These are phyloP conservation scores for Leptoclinus maculatus DNA, from an alignment of 2,797 vertebrate species.

Conservation along the genomic window DNA sequence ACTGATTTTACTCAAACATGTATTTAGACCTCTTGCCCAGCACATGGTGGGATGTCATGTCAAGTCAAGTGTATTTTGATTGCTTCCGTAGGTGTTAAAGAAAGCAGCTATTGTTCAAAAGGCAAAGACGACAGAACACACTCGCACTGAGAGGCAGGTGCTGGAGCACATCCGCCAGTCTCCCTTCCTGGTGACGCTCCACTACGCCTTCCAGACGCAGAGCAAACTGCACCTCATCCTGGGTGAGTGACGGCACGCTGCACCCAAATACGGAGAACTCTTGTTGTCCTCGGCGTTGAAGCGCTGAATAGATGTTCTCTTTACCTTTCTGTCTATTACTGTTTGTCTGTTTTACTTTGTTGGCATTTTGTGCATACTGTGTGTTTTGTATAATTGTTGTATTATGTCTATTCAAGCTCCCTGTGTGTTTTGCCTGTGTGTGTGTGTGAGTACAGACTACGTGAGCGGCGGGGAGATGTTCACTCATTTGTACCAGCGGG, in stretches of 20 bases:
- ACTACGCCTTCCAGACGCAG: constrained; percentile 96
- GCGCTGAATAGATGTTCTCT: constrained; percentile 27
- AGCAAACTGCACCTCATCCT: constrained; percentile 95
- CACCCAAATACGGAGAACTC: background rate
- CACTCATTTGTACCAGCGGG: constrained; percentile 94
- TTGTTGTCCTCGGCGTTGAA: background rate
- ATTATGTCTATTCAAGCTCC: constrained; percentile 38
- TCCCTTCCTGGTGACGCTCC: constrained; percentile 94
- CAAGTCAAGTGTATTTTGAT: background rate
- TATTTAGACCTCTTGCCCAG: background rate
- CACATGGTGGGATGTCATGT: background rate
- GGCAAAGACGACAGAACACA: constrained; percentile 93
- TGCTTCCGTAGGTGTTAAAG: constrained; percentile 86
- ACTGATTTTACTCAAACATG: background rate
- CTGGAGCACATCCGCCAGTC: constrained; percentile 94
- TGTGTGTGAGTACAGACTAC: constrained; percentile 85
- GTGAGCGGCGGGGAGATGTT: constrained; percentile 96
- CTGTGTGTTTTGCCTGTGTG: constrained; percentile 53
- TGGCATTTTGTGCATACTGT: background rate
- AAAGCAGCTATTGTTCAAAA: constrained; percentile 94
- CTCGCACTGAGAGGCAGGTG: constrained; percentile 92
- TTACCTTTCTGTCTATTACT: constrained; percentile 19
- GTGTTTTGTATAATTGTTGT: constrained; percentile 34
- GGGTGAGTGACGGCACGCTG: constrained; percentile 78
- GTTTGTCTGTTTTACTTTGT: constrained; percentile 25